Percentiles rank a stretch among this genome's conserved stretches.
These are phyloP conservation scores for Stramonita haemastoma DNA, from an alignment of 2,888 invertebrate genomes.

Conservation along the genomic window DNA sequence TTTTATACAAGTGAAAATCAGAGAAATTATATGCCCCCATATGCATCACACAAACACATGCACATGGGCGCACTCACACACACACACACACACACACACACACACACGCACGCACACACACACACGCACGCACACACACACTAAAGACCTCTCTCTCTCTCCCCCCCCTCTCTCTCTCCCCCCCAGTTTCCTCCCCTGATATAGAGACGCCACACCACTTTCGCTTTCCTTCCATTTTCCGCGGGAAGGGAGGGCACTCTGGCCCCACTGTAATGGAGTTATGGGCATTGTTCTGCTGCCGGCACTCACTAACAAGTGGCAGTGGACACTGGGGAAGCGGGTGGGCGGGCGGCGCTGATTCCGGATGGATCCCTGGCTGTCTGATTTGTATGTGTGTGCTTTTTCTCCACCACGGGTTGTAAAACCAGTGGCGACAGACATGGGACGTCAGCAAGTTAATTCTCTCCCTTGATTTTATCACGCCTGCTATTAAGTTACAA, in stretches of 20 bases:
- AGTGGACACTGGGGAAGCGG: neutral
- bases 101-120: too few relatives aligned
- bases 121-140: too few relatives aligned
- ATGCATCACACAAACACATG: too few relatives aligned
- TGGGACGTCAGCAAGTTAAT: conserved; percentile 39
- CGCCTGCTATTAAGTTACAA: conserved; percentile 35
- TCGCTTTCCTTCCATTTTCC: neutral
- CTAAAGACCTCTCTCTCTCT: too few relatives aligned
- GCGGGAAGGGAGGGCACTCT: neutral
- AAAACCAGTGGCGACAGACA: conserved; percentile 37
- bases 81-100: too few relatives aligned
- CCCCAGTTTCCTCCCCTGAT: too few relatives aligned
- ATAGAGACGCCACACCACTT: neutral
- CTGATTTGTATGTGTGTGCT: conserved; percentile 40
- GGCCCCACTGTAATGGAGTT: neutral
- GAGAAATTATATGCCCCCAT: too few relatives aligned
- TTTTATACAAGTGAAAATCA: too few relatives aligned
- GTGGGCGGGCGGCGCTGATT: too few relatives aligned
- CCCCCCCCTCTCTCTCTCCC: too few relatives aligned
- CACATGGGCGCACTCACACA: too few relatives aligned
- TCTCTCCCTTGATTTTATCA: conserved; percentile 40
- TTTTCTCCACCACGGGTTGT: conserved; percentile 28
- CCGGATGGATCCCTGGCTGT: neutral
- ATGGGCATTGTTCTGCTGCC: neutral
- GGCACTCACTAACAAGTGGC: neutral